Evolutionary conservation across 23 tunicate species (phyloP), one percentile per base, ranked within the genome.

Genomic region (Diplosoma virens): DNA sequence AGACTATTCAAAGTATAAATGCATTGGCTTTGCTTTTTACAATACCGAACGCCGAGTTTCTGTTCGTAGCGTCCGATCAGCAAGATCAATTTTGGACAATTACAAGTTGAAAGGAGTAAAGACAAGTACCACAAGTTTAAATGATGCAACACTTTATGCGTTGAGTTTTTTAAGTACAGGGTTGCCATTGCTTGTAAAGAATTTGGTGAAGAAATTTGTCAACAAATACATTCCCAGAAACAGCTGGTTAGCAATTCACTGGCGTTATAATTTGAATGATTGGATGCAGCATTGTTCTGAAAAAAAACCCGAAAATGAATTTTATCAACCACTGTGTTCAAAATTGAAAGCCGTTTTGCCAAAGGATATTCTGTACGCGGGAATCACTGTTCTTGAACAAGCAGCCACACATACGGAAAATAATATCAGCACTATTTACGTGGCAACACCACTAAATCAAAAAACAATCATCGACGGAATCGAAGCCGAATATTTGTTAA

Each of bases 21-120:
- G 69, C 69, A 61, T 61, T 61, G 69, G 35, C 2, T 61, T 61
- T 61, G 17, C 69, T 29, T 61, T 61, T 22, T 61, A 61, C 18
- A 35, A 35, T 27, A 11, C 30, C 35, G 69, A 35, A 11, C 6
- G 28, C 14, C 2, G 23, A 27, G 69, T 6, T 3, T 26, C 69
- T 6, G 14, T 6, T 27, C 6, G 35, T 61, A 35, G 35, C 6
- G 35, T 29, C 3, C 69, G 35, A n/a, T 2, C 28, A 27, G 34
- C 69, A 6, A 29, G 21, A 26, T 7, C 5, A 61, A 61, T 61
- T 5, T 4, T 61, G 34, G 35, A 29, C 35, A 56, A 56, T 14
- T 20, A 14, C 20, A 25, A 56, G 20, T 14, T 4, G 6, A 56
- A 56, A 56, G 24, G 24, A 25, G 6, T 20, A 4, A 4, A 6